Evolutionary conservation across 2,797 vertebrate genomes (phyloP), one percentile per base, ranked within the genome.

Genomic region (Scarus forsteni): DNA sequence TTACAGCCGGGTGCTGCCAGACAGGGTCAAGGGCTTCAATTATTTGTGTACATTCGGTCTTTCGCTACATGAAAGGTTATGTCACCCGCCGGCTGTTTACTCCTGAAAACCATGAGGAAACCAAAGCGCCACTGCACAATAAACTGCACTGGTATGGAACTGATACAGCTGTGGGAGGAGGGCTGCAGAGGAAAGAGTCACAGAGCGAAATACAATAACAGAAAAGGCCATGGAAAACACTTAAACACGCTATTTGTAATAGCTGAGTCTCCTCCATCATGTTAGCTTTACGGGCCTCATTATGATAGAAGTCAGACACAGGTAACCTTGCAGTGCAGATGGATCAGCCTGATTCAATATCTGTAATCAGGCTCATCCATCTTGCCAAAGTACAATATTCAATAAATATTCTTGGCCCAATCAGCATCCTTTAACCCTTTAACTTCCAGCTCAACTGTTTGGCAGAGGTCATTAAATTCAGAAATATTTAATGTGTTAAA

Each of bases 11-110:
- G 94, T 95, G 95, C 94, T 92, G 95, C 89, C 93, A 93, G 96
- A 96, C 96, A 95, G 96, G 98, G 98, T 99, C 98, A 99, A 99
- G 96, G 97, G 97, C 97, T 96, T 97, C 96, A 98, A 98, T 99
- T 98, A 99, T 97, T 98, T 97, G 97, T 98, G 96, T 98, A 95
- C 94, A 94, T 96, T 96, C 95, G 96, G 95, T 92, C 93, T 90
- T 93, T 93, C 87, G 91, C 92, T 95, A 98, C 97, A 97, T 92
- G 95, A 97, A 97, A 98, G 97, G 98, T 97, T 96, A 96, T 96
- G 96, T 97, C 96, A 97, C 96, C 96, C 95, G 87, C 92, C 87
- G 96, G 97, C 96, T 97, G 96, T 98, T 98, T 98, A 95, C 95
- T 92, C 92, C 67, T 68, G 85, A 94, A 92, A 93, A 95, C 95